Percentiles rank a stretch among this genome's conserved stretches.
phyloP scores from a whole-genome alignment of 2,113 vertebrate species.

The Notothenia rossii region DNA sequence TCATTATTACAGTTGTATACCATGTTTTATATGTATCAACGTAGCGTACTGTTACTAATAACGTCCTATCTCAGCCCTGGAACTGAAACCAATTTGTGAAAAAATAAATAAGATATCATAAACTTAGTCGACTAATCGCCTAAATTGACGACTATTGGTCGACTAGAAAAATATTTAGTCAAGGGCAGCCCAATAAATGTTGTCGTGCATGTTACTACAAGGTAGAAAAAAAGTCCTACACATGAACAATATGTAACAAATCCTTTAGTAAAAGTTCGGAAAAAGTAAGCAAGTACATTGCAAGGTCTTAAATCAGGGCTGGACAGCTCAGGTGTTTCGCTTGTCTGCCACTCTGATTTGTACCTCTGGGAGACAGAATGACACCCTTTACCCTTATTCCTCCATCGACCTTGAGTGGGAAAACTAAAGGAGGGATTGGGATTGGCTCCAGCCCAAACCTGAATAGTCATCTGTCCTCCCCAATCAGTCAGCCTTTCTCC shows the following conservation, averaged over 20 bases:
- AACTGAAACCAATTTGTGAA: no score
- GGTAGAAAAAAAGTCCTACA: not conserved
- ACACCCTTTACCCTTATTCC: conserved; percentile 58
- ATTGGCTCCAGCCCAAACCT: conserved; percentile 72
- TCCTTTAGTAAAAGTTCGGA: conserved; percentile 41
- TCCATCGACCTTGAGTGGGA: conserved; percentile 65
- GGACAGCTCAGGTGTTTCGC: conserved; percentile 67
- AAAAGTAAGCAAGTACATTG: conserved; percentile 37
- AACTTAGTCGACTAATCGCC: no score
- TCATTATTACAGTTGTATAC: no score
- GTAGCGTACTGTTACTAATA: no score
- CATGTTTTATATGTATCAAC: no score
- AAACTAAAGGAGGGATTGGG: conserved; percentile 48
- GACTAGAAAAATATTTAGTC: no score
- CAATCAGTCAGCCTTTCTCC: conserved; percentile 69
- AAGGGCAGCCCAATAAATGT: no score
- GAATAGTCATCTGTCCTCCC: conserved; percentile 76
- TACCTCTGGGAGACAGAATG: conserved; percentile 60
- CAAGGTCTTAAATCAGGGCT: conserved; percentile 61
- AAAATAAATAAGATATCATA: no score
- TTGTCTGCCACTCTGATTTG: conserved; percentile 64
- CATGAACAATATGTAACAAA: not conserved
- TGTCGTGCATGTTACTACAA: not conserved
- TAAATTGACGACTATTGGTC: no score
- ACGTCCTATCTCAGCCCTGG: no score